phyloP scores from a whole-genome alignment of 2,797 vertebrate species.

The Dryobates pubescens region DNA sequence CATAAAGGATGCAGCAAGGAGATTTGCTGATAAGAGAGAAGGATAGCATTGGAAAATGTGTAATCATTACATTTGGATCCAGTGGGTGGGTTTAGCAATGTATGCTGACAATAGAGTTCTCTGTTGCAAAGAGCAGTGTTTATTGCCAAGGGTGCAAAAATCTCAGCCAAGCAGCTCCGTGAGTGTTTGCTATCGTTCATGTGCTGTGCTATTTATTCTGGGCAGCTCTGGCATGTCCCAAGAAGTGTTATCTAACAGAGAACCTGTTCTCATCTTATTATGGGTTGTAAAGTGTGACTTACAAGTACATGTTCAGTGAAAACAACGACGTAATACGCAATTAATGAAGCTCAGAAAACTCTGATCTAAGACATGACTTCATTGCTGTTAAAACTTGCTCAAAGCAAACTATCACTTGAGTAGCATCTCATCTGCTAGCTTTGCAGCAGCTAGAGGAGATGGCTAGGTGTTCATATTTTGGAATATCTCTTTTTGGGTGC shows the following conservation, averaged over 20 bases:
- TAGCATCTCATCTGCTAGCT: background rate
- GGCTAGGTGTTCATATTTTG: background rate
- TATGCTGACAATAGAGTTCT: background rate
- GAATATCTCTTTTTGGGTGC: background rate
- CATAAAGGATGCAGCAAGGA: background rate
- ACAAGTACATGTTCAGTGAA: background rate
- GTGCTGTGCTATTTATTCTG: slow-evolving; percentile 37
- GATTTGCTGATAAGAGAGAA: background rate
- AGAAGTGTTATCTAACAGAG: slow-evolving; percentile 8
- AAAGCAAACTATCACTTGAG: background rate
- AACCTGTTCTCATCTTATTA: background rate
- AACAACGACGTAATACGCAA: background rate
- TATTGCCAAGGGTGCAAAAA: slow-evolving; percentile 34
- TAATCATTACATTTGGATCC: background rate
- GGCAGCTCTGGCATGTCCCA: slow-evolving; percentile 25
- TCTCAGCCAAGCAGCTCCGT: slow-evolving; percentile 42
- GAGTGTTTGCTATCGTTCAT: slow-evolving; percentile 27
- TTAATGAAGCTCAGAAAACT: background rate
- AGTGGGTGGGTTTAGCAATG: slow-evolving; percentile 2
- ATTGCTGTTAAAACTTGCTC: background rate
- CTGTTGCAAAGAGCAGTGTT: background rate
- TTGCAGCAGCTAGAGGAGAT: background rate
- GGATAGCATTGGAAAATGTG: background rate
- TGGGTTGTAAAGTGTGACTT: background rate
- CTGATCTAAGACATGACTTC: background rate